phyloP scores from a whole-genome alignment of 2,888 invertebrate genomes.

The Lasioglossum figueresi region DNA sequence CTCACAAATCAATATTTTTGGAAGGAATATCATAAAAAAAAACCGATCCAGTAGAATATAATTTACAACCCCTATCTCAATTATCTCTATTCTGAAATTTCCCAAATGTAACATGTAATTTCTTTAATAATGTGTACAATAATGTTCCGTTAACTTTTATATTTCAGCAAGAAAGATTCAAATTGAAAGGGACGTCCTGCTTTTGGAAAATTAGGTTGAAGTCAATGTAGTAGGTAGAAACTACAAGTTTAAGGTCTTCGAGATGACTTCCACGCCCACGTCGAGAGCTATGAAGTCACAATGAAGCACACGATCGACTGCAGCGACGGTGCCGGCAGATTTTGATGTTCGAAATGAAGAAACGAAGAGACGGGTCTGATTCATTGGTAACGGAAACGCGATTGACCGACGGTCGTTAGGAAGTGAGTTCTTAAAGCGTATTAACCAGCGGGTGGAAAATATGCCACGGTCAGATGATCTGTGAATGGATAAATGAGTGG shows the following conservation, averaged over 20 bases:
- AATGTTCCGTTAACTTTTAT: neutral
- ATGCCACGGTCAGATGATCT: slow-evolving; percentile 62
- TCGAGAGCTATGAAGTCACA: neutral
- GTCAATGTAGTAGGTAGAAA: neutral
- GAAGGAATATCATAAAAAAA: neutral
- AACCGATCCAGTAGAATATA: neutral
- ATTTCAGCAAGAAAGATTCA: neutral
- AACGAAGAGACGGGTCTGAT: neutral
- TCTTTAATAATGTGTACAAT: neutral
- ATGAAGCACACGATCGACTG: neutral
- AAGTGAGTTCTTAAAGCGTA: slow-evolving; percentile 47
- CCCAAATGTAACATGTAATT: neutral
- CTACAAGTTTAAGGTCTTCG: neutral
- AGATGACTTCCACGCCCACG: neutral
- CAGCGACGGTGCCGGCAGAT: no score
- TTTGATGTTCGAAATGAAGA: neutral
- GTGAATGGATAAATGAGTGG: slow-evolving; percentile 64
- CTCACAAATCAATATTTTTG: neutral
- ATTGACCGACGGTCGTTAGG: slow-evolving; percentile 31
- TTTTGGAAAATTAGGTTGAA: neutral
- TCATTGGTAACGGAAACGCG: slow-evolving; percentile 31
- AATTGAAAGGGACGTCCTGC: neutral
- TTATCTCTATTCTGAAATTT: neutral
- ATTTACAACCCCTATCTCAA: neutral
- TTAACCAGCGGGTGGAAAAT: slow-evolving; percentile 56